phyloP scores from a whole-genome alignment of 2,797 vertebrate species.

The Petrocephalus sullivani region DNA sequence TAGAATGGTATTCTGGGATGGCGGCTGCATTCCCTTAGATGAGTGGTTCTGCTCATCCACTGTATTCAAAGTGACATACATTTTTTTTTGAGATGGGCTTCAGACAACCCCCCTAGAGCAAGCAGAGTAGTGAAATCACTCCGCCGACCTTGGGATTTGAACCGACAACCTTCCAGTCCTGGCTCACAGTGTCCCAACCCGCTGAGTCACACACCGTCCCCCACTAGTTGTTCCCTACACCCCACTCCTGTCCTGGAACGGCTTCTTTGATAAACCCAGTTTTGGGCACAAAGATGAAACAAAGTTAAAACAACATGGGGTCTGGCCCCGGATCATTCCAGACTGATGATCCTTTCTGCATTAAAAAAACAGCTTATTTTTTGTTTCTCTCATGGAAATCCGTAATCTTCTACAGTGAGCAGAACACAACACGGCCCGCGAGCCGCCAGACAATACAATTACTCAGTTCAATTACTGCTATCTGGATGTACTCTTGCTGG shows the following conservation, averaged over 20 bases:
- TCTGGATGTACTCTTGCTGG: slow-evolving; percentile 27
- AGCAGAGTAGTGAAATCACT: background rate
- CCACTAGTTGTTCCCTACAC: background rate
- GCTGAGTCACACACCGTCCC: background rate
- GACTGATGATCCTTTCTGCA: background rate
- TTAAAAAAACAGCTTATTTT: background rate
- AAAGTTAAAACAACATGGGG: background rate
- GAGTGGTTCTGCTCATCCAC: background rate
- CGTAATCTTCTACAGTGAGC: background rate
- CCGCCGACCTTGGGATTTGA: background rate
- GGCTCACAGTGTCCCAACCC: background rate
- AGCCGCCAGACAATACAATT: slow-evolving; percentile 22
- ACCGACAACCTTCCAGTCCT: background rate
- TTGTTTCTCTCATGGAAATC: background rate
- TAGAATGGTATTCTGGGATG: background rate
- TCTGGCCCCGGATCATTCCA: background rate
- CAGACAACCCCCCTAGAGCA: background rate
- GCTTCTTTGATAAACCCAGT: background rate
- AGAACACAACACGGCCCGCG: background rate
- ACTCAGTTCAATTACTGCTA: slow-evolving; percentile 33
- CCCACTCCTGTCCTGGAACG: background rate
- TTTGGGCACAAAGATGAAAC: background rate
- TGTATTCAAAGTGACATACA: background rate
- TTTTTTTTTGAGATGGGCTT: background rate
- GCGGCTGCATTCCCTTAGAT: background rate